phyloP scores from a whole-genome alignment of 2,888 invertebrate genomes.

The Oxytorus armatus region DNA sequence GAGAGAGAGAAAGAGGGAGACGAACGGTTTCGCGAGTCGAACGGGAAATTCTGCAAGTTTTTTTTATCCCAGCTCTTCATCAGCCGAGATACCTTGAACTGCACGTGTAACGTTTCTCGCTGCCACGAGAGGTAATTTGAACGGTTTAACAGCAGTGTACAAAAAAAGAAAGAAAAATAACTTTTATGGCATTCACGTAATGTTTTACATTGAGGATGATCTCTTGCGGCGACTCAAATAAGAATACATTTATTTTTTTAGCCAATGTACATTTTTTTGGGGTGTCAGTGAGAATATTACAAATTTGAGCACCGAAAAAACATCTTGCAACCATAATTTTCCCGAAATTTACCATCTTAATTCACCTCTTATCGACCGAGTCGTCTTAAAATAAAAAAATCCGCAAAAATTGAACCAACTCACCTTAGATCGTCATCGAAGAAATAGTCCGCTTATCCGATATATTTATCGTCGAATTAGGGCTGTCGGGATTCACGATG shows the following conservation, averaged over 20 bases:
- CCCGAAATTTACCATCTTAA: too few species aligned
- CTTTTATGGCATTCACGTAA: not conserved
- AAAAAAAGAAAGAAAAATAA: not conserved
- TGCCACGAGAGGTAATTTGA: conserved; percentile 5
- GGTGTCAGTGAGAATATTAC: too few species aligned
- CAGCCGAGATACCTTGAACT: conserved; percentile 27
- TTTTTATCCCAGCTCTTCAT: not conserved
- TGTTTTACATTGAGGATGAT: not conserved
- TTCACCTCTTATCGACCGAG: too few species aligned
- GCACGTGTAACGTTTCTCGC: conserved; percentile 55
- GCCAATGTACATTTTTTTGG: too few species aligned
- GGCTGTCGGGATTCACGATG: too few species aligned
- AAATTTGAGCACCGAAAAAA: too few species aligned
- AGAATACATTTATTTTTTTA: not conserved
- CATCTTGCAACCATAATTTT: too few species aligned
- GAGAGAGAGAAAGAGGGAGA: conserved; percentile 16
- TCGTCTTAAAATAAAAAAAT: not conserved
- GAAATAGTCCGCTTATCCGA: too few species aligned
- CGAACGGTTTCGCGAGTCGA: conserved; percentile 14
- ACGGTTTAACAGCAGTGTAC: not conserved
- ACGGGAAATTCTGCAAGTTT: conserved; percentile 35
- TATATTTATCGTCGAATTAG: too few species aligned
- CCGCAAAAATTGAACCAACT: not conserved
- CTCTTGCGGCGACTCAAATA: not conserved
- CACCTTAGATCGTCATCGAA: not conserved